phyloP scores from a whole-genome alignment of 1,140 invertebrate species.

The Drosophila kohkoa region DNA sequence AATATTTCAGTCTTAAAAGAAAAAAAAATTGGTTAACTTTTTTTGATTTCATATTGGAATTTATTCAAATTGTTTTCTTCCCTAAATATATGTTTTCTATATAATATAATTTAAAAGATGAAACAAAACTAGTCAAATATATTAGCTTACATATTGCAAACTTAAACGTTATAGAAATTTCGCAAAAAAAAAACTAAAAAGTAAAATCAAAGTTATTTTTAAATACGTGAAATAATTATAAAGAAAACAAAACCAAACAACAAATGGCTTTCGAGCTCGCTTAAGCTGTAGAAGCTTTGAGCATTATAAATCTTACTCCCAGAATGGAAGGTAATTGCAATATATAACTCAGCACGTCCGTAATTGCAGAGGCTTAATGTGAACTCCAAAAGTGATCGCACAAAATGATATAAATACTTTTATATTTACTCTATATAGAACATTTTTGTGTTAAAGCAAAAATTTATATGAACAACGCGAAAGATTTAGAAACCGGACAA shows the following conservation, averaged over 20 bases:
- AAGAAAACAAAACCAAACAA: background rate
- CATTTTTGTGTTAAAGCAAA: background rate
- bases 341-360: slow-evolving; percentile 32
- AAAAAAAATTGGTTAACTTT: no score
- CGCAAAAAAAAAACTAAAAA: background rate
- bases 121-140: background rate
- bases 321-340: slow-evolving; percentile 71
- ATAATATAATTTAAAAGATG: no score
- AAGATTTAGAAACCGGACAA: slow-evolving; percentile 10
- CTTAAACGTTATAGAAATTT: background rate
- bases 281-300: slow-evolving; percentile 7
- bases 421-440: background rate
- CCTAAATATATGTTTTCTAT: no score
- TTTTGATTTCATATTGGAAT: no score
- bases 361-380: slow-evolving; percentile 75
- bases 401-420: slow-evolving; percentile 5
- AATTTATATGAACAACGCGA: slow-evolving; percentile 9
- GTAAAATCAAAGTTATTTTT: background rate
- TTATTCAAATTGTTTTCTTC: no score
- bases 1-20: no score
- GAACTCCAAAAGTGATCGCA: slow-evolving; percentile 20
- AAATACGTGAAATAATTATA: background rate
- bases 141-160: background rate
- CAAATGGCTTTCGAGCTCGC: background rate
- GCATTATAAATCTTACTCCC: slow-evolving; percentile 69